Conservation (phyloP, 1,140 invertebrate genomes). For the Holcopasites calliopsidis region DNA sequence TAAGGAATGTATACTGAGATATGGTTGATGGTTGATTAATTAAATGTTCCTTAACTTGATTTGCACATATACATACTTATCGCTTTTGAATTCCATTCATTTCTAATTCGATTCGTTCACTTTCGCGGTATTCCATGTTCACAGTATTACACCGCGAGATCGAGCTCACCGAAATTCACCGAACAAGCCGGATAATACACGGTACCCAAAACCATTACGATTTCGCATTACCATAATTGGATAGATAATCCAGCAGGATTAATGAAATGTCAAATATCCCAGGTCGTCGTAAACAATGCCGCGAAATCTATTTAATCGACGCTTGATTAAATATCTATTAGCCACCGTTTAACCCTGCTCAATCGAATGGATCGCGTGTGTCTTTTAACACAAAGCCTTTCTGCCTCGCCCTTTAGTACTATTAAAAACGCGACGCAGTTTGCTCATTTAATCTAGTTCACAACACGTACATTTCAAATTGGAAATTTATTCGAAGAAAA, state of each 20-base stretch:
- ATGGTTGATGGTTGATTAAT: too few species aligned
- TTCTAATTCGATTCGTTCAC: not conserved
- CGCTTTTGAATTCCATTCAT: too few species aligned
- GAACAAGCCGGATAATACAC: not conserved
- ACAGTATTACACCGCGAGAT: not conserved
- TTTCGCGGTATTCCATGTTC: not conserved
- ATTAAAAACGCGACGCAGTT: slow-evolving; percentile 21
- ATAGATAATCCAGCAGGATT: not conserved
- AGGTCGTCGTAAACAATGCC: slow-evolving; percentile 19
- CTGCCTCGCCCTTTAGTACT: not conserved
- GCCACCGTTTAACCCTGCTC: slow-evolving; percentile 23
- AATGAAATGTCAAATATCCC: slow-evolving; percentile 36
- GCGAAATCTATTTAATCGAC: slow-evolving; percentile 27
- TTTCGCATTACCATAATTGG: slow-evolving; percentile 34
- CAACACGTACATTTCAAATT: too few species aligned
- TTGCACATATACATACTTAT: too few species aligned
- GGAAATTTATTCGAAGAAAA: too few species aligned
- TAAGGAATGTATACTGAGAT: too few species aligned
- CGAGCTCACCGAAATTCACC: not conserved
- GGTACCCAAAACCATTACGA: not conserved
- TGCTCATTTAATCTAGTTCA: too few species aligned
- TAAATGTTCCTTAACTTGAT: too few species aligned
- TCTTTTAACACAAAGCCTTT: slow-evolving; percentile 33
- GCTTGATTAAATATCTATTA: slow-evolving; percentile 38
- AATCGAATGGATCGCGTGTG: slow-evolving; percentile 19